Percentiles rank a stretch among this genome's conserved stretches.
These are phyloP conservation scores for Cloeon dipterum DNA, from an alignment of 2,888 invertebrate genomes.

Conservation along the genomic window DNA sequence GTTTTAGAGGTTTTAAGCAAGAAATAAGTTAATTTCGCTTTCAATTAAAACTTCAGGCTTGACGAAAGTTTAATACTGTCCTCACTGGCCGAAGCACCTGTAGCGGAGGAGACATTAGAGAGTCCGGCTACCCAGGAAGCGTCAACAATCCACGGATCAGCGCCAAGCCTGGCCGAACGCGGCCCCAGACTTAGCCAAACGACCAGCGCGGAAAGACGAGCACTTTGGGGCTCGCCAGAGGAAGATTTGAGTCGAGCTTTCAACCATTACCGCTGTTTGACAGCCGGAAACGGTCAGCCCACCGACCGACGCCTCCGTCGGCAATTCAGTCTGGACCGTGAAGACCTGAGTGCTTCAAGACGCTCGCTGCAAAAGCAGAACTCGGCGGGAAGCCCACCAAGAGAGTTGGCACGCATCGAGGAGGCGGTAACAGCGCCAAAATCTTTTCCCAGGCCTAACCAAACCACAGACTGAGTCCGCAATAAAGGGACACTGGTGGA, in stretches of 20 bases:
- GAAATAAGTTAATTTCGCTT: conserved; percentile 1
- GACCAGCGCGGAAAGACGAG: background rate
- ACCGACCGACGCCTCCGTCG: conserved; percentile 29
- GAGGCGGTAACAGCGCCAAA: too few relatives aligned
- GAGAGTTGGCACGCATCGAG: conserved; percentile 41
- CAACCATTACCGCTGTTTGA: conserved; percentile 45
- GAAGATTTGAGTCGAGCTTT: conserved; percentile 49
- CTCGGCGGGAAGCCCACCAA: conserved; percentile 25
- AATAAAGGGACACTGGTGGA: too few relatives aligned
- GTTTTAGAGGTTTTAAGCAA: too few relatives aligned
- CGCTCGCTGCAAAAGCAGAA: conserved; percentile 33
- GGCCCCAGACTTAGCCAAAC: background rate
- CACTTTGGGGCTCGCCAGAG: conserved; percentile 14
- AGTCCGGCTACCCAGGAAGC: background rate
- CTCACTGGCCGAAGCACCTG: conserved; percentile 10
- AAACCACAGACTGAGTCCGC: too few relatives aligned
- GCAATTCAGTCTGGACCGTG: conserved; percentile 45
- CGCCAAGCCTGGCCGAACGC: too few relatives aligned
- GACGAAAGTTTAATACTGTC: conserved; percentile 34
- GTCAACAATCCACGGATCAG: too few relatives aligned
- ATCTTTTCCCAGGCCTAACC: too few relatives aligned
- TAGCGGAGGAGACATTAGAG: background rate
- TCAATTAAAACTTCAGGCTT: conserved; percentile 19
- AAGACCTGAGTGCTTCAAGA: conserved; percentile 18
- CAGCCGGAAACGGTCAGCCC: conserved; percentile 13